These are phyloP conservation scores for Neotragus moschatus DNA, from an alignment of 2,113 vertebrate species.

Conservation along the genomic window DNA sequence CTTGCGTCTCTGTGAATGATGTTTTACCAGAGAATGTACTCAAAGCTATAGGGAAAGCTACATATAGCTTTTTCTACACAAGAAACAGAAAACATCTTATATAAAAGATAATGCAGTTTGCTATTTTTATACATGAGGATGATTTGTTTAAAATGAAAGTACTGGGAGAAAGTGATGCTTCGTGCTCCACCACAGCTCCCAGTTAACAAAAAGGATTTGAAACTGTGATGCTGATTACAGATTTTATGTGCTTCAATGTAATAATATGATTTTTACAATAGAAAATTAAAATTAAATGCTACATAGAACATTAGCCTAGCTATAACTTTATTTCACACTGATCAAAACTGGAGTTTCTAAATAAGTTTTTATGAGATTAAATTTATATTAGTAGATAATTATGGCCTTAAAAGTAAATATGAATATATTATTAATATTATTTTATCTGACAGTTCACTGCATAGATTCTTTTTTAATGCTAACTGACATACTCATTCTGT, in stretches of 20 bases:
- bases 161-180: neutral
- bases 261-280: constrained; percentile 45
- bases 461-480: neutral
- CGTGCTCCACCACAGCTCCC: neutral
- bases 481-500: neutral
- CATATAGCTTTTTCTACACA: constrained; percentile 65
- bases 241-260: constrained; percentile 56
- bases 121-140: constrained; percentile 53
- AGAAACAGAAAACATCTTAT: constrained; percentile 47
- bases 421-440: neutral
- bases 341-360: constrained; percentile 16
- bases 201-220: constrained; percentile 63
- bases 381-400: constrained; percentile 44
- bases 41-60: constrained; percentile 72
- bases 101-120: constrained; percentile 63
- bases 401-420: neutral
- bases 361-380: constrained; percentile 30
- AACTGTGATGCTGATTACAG: constrained; percentile 24
- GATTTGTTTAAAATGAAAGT: constrained; percentile 62
- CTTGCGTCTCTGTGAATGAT: constrained; percentile 61
- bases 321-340: constrained; percentile 8
- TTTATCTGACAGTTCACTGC: neutral
- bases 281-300: constrained; percentile 47
- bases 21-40: constrained; percentile 67
- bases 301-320: neutral